phyloP scores from a whole-genome alignment of 2,113 vertebrate species.

The Hippoglossus stenolepis region DNA sequence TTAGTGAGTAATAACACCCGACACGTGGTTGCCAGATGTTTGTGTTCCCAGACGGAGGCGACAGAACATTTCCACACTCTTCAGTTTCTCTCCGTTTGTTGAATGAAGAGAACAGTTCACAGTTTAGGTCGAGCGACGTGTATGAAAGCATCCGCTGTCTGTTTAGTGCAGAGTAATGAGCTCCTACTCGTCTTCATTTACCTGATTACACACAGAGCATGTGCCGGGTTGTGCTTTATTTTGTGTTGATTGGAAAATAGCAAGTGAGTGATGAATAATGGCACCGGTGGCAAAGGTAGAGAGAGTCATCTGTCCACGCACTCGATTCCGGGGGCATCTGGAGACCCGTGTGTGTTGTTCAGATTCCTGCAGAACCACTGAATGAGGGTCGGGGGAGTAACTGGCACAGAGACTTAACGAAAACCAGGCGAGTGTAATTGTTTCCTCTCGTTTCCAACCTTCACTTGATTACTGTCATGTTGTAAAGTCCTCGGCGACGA shows the following conservation, averaged over 20 bases:
- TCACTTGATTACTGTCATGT: conserved; percentile 33
- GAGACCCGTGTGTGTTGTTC: conserved; percentile 17
- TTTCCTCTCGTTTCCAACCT: conserved; percentile 20
- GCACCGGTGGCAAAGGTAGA: conserved; percentile 29
- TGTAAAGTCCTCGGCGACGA: conserved; percentile 30
- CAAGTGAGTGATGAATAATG: conserved; percentile 55
- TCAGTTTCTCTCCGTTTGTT: no score
- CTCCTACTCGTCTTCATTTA: conserved; percentile 36
- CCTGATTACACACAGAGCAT: conserved; percentile 22
- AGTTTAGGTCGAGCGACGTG: not conserved
- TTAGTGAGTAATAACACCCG: no score
- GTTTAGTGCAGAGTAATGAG: conserved; percentile 52
- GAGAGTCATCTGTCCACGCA: conserved; percentile 41
- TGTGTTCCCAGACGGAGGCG: no score
- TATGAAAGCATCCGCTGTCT: conserved; percentile 17
- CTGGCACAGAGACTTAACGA: not conserved
- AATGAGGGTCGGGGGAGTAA: not conserved
- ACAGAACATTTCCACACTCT: no score
- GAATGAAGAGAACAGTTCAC: no score
- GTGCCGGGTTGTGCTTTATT: conserved; percentile 2
- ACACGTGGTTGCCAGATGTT: no score
- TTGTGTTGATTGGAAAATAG: conserved; percentile 55
- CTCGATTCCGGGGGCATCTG: conserved; percentile 21
- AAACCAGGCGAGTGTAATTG: conserved; percentile 20
- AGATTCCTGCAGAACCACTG: not conserved